phyloP scores from a whole-genome alignment of 2,888 invertebrate genomes.

The Linnaemya vulpina region DNA sequence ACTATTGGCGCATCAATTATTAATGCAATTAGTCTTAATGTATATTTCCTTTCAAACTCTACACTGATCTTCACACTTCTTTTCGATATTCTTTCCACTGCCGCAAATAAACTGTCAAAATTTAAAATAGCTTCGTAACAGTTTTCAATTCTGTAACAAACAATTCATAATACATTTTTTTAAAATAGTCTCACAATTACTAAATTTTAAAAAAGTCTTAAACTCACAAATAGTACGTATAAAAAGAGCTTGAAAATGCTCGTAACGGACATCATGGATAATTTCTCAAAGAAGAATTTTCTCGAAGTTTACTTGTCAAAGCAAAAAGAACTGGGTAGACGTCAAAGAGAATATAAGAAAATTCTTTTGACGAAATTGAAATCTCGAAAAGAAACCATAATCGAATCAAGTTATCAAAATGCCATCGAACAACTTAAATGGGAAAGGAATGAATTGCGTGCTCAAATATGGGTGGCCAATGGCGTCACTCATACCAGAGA shows the following conservation, averaged over 20 bases:
- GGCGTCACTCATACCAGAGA: conserved; percentile 77
- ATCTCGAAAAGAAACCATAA: conserved; percentile 79
- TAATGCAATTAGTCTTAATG: too few relatives aligned
- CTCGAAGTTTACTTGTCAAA: conserved; percentile 76
- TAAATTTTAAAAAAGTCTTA: conserved; percentile 13
- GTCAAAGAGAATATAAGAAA: conserved; percentile 81
- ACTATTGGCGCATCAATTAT: too few relatives aligned
- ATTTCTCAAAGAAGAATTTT: conserved; percentile 74
- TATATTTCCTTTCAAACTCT: too few relatives aligned
- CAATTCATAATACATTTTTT: background rate
- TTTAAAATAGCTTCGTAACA: background rate
- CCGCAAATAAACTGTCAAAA: background rate
- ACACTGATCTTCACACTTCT: too few relatives aligned
- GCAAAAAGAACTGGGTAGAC: conserved; percentile 79
- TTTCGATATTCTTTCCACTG: background rate
- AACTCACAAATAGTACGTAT: background rate
- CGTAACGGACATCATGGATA: conserved; percentile 35
- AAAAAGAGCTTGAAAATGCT: background rate
- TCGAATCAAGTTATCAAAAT: conserved; percentile 78
- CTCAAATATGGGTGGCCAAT: conserved; percentile 81
- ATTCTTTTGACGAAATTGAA: conserved; percentile 77
- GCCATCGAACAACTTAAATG: conserved; percentile 77
- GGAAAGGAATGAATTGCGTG: conserved; percentile 79
- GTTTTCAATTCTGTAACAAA: background rate
- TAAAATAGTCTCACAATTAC: background rate